These are phyloP conservation scores for Scatophagus argus DNA, from an alignment of 2,113 vertebrate genomes.

Conservation along the genomic window DNA sequence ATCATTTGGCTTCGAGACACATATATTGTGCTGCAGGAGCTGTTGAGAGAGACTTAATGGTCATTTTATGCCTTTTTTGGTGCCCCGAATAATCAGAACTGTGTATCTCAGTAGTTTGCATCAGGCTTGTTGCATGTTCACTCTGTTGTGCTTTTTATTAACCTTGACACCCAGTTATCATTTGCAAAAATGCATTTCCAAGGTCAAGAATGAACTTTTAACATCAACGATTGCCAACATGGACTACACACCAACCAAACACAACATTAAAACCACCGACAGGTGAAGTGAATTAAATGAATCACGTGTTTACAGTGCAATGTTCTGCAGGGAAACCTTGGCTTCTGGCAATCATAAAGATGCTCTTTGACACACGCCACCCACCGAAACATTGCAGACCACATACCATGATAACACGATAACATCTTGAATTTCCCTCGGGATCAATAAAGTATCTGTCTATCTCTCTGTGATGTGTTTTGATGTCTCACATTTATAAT, in stretches of 20 bases:
- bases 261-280: too few relatives aligned
- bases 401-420: too few relatives aligned
- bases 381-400: too few relatives aligned
- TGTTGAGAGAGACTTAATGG: constrained; percentile 25
- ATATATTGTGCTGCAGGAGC: background rate
- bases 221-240: background rate
- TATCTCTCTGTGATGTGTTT: too few relatives aligned
- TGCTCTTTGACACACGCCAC: too few relatives aligned
- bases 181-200: background rate
- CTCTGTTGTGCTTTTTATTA: constrained; percentile 10
- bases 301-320: too few relatives aligned
- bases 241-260: background rate
- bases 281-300: too few relatives aligned
- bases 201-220: background rate
- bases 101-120: background rate
- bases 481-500: background rate
- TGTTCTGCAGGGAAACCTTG: too few relatives aligned
- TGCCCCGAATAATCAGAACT: constrained; percentile 16
- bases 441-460: too few relatives aligned
- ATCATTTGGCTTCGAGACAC: constrained; percentile 14
- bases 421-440: too few relatives aligned
- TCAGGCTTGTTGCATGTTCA: background rate
- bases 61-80: constrained; percentile 12
- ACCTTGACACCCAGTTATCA: background rate
- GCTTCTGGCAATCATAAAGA: too few relatives aligned